Evolutionary conservation across 2,113 vertebrate species (phyloP).

Genomic region (Nesoenas mayeri): DNA sequence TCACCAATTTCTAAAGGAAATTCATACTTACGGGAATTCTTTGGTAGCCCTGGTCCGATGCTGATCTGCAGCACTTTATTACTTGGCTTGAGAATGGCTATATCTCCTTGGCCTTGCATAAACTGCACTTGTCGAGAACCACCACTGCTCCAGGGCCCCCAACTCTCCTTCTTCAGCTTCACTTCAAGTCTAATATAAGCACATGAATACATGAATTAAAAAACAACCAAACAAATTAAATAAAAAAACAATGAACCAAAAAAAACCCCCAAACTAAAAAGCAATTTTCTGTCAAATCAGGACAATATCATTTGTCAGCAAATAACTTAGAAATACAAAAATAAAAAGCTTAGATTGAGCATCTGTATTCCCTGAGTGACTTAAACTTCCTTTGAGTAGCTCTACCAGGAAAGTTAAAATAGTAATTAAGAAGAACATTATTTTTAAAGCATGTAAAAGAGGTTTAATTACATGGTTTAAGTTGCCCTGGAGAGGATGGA

Average conservation of each 20-base stretch:
- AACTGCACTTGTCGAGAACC: slow-evolving; percentile 92
- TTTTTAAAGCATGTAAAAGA: background rate
- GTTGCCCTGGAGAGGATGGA: background rate
- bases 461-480: background rate
- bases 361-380: background rate
- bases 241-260: too few relatives aligned
- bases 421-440: background rate
- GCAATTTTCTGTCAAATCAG: background rate
- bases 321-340: background rate
- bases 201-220: background rate
- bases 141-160: slow-evolving; percentile 91
- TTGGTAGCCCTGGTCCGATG: slow-evolving; percentile 92
- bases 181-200: slow-evolving; percentile 85
- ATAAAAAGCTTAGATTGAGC: background rate
- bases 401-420: background rate
- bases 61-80: slow-evolving; percentile 96
- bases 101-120: slow-evolving; percentile 86
- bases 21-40: slow-evolving; percentile 91
- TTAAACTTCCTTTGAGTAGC: background rate
- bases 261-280: too few relatives aligned
- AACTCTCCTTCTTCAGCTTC: slow-evolving; percentile 97
- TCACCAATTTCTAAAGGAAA: background rate
- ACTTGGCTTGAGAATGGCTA: slow-evolving; percentile 86
- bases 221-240: background rate
- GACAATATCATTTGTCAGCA: background rate